Percentiles rank a stretch among this genome's conserved stretches.
These are phyloP conservation scores for Planiliza haematocheilus DNA, from an alignment of 2,113 vertebrate genomes.

Conservation along the genomic window DNA sequence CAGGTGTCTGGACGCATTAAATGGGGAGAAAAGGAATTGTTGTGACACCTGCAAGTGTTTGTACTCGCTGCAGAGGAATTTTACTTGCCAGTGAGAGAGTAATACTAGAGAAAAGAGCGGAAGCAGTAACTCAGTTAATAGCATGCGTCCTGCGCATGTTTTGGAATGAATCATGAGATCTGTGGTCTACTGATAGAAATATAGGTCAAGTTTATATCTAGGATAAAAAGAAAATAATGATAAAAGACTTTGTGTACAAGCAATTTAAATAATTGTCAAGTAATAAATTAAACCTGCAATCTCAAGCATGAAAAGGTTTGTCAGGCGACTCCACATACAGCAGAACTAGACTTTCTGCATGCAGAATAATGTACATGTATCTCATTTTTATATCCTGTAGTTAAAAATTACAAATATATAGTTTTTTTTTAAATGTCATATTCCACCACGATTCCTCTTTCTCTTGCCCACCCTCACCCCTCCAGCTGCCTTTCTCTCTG, in stretches of 20 bases:
- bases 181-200: background rate
- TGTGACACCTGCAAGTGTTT: constrained; percentile 66
- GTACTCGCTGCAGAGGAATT: constrained; percentile 42
- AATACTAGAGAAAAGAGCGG: background rate
- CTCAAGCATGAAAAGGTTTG: background rate
- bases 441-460: background rate
- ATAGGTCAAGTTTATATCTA: background rate
- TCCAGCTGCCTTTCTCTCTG: constrained; percentile 32
- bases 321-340: background rate
- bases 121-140: background rate
- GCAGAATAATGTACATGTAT: background rate
- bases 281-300: background rate
- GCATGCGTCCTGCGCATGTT: background rate
- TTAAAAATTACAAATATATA: too few species aligned
- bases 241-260: too few species aligned
- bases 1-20: constrained; percentile 66
- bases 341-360: background rate
- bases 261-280: background rate
- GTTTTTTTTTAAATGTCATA: background rate
- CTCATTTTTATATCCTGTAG: too few species aligned
- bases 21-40: constrained; percentile 29
- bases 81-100: constrained; percentile 42
- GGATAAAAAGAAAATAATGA: too few species aligned
- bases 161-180: too few species aligned
- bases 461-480: constrained; percentile 19